A percentile compares a stretch with the other conserved stretches of the same genome.
Conservation (phyloP, 2,797 vertebrate genomes). For the Orientallactaga sibirica region DNA sequence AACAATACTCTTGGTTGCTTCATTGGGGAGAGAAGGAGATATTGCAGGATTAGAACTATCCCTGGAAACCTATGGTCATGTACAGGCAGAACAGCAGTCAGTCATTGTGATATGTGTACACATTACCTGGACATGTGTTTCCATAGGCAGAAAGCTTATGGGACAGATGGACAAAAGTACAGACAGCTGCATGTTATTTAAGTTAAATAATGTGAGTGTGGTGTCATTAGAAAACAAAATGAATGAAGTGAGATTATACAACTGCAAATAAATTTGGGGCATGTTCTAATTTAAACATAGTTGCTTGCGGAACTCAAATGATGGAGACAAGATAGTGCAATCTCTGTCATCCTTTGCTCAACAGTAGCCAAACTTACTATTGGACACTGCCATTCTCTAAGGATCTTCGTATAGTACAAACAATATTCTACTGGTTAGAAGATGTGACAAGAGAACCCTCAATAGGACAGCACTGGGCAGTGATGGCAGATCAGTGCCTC, state of each 20-base stretch:
- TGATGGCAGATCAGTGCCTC: not conserved
- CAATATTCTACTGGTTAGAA: not conserved
- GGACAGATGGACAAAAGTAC: not conserved
- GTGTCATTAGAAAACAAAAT: not conserved
- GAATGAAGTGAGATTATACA: too few relatives aligned
- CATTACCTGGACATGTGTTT: not conserved
- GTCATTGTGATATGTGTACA: too few relatives aligned
- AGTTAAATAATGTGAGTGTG: not conserved
- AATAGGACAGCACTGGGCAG: not conserved
- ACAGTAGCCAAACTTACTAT: not conserved
- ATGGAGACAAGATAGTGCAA: not conserved
- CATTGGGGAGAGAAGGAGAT: not conserved
- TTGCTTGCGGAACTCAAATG: not conserved
- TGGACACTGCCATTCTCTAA: not conserved
- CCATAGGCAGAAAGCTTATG: not conserved
- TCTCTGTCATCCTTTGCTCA: not conserved
- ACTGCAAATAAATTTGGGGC: not conserved
- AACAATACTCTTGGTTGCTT: too few relatives aligned
- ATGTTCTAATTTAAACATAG: not conserved
- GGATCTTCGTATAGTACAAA: not conserved
- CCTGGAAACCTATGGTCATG: too few relatives aligned
- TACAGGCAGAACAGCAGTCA: too few relatives aligned
- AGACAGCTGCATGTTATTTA: not conserved
- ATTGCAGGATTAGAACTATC: not conserved
- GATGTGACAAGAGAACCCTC: not conserved